Base-by-base conservation (phyloP, 2,888 invertebrate species). In the Lasioglossum malachurum region DNA sequence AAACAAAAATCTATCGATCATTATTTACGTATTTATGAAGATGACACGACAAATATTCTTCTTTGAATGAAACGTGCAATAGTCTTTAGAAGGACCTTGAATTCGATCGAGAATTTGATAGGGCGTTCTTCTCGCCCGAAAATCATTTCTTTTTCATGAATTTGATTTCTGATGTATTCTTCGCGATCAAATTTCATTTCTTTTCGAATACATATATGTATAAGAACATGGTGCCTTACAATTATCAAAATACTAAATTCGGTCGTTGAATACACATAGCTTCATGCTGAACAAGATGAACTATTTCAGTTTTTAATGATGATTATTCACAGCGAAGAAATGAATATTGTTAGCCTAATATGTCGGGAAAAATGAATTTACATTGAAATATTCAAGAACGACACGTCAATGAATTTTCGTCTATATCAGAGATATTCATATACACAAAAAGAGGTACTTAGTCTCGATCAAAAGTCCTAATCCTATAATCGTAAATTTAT, bases 171-270 rank as follows among this genome's bases (percentile, higher is more conserved):
- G 57, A 78, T 78, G 46, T 23, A 23, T 49, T n/a, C 19, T 35
- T 41, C 27, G 38, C 53, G n/a, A 10, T 27, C 27, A 71, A 46
- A 41, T 79, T 49, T 84, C 5, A n/a, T 41, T 71, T 71, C n/a
- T 12, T 87, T 80, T 84, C 27, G 74, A 49, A 82, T 35, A 64
- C 64, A 31, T 64, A 64, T 64, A 53, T 53, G 49, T 23, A 79
- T 79, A 38, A 85, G 86, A 89, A 84, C 80, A 74, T 27, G 73
- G 90, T 91, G 86, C 86, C 87, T 91, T 91, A 86, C 12, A 44
- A 57, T 75, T 78, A 67, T 80, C 69, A 80, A 49, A 71, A 87
- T 78, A 46, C 69, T 53, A 78, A 64, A 78, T 77, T 74, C 64
- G 75, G 23, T 38, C n/a, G 27, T 49, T 74, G 46, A 27, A 27